These are phyloP conservation scores for Lytechinus variegatus DNA, from an alignment of 35 echinoderm and acorn worm genomes.

Conservation along the genomic window DNA sequence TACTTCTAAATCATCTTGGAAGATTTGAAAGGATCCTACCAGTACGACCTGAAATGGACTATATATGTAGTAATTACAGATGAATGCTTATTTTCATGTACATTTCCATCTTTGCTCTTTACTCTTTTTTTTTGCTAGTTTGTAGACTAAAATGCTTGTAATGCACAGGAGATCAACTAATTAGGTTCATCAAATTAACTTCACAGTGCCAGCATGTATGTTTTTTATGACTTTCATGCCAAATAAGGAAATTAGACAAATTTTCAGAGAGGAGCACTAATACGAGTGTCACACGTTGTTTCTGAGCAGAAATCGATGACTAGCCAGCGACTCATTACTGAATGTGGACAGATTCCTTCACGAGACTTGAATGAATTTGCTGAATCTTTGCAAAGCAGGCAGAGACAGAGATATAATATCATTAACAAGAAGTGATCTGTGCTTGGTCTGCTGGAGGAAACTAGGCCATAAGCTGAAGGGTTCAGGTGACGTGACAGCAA, in stretches of 20 bases:
- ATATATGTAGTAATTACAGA: slow-evolving; percentile 5
- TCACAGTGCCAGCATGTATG: not conserved
- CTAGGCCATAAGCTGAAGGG: not conserved
- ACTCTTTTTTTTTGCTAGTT: not conserved
- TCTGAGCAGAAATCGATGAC: not conserved
- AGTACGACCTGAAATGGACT: slow-evolving; percentile 17
- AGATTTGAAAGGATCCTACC: slow-evolving; percentile 1
- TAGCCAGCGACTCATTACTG: not conserved
- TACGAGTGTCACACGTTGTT: not conserved
- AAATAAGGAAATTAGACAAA: not conserved
- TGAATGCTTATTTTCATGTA: not conserved
- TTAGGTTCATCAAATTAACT: not conserved
- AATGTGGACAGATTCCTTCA: not conserved
- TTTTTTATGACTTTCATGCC: slow-evolving; percentile 5
- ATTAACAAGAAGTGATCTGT: not conserved
- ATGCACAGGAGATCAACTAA: not conserved
- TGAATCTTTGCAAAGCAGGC: not conserved
- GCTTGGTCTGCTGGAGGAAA: not conserved
- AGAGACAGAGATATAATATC: not conserved
- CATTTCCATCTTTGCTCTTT: not conserved
- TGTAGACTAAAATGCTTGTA: not conserved
- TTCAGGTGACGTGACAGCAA: not conserved
- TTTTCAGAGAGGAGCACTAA: not conserved
- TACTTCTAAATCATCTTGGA: not conserved
- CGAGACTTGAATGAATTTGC: not conserved